phyloP scores from a whole-genome alignment of 2,888 invertebrate species.

The Dione vanillae region DNA sequence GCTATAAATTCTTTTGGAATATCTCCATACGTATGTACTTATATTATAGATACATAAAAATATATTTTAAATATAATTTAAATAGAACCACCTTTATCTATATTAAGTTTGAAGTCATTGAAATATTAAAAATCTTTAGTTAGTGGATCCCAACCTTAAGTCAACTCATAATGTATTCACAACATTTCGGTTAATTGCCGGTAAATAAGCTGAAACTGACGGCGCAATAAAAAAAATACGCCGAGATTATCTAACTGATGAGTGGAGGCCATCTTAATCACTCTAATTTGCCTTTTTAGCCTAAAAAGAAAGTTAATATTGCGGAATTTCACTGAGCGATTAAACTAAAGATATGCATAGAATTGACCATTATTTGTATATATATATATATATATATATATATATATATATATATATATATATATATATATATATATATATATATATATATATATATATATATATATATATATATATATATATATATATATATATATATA shows the following conservation, averaged over 20 bases:
- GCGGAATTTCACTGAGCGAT: constrained; percentile 31
- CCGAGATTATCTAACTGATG: constrained; percentile 39
- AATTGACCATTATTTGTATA: not conserved
- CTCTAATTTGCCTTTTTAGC: constrained; percentile 35
- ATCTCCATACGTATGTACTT: no score
- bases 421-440: no score
- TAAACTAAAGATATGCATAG: constrained; percentile 1
- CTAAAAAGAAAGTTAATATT: constrained; percentile 29
- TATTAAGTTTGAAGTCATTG: no score
- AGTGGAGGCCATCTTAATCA: constrained; percentile 35
- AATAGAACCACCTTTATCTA: no score
- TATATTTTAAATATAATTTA: no score
- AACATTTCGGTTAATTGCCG: constrained; percentile 36
- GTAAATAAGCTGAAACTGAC: constrained; percentile 36
- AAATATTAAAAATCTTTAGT: not conserved
- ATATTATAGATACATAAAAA: no score
- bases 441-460: no score
- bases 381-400: no score
- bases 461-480: not conserved
- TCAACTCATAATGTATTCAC: constrained; percentile 41
- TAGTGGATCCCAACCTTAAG: not conserved
- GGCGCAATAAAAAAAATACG: constrained; percentile 33
- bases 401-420: no score
- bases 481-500: no score
- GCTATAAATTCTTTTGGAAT: no score